Percentiles rank a stretch among this genome's conserved stretches.
Evolutionary conservation across 2,888 invertebrate species (phyloP).

Genomic region (Timema podura): DNA sequence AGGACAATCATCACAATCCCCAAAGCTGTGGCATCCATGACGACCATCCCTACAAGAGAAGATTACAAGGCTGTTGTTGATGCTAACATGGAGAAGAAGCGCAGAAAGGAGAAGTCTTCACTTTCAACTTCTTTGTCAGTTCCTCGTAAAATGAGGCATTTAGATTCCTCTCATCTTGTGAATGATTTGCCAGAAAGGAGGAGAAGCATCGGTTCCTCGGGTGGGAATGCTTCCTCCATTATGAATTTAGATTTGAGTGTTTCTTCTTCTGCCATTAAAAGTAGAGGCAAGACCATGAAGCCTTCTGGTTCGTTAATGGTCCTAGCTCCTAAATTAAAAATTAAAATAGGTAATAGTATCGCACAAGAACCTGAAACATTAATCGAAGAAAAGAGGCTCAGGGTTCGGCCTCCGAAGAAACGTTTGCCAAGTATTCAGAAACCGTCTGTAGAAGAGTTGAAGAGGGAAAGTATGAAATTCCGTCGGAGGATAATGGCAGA

Average conservation of each 20-base stretch:
- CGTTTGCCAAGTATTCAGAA: constrained; percentile 52
- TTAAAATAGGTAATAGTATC: constrained; percentile 65
- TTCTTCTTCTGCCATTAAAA: constrained; percentile 19
- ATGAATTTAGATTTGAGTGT: constrained; percentile 17
- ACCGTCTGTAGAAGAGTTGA: constrained; percentile 74
- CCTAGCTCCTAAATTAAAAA: constrained; percentile 62
- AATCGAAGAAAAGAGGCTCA: constrained; percentile 47
- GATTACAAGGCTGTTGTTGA: constrained; percentile 70
- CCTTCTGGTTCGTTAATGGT: constrained; percentile 38
- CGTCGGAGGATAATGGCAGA: constrained; percentile 79
- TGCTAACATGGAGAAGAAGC: constrained; percentile 65
- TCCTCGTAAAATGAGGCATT: constrained; percentile 57
- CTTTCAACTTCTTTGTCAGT: constrained; percentile 48
- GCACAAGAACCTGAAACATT: constrained; percentile 28
- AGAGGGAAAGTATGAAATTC: constrained; percentile 83
- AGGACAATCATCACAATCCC: constrained; percentile 78
- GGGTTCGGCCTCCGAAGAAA: constrained; percentile 74
- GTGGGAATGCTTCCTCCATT: constrained; percentile 40
- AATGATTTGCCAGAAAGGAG: constrained; percentile 49
- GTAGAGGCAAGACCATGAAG: constrained; percentile 27
- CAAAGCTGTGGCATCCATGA: constrained; percentile 86
- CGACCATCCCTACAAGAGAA: constrained; percentile 78
- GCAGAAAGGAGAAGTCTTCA: constrained; percentile 54
- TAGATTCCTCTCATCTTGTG: constrained; percentile 57
- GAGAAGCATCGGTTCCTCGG: constrained; percentile 49